phyloP scores from a whole-genome alignment of 2,797 vertebrate species.

The Peromyscus melanophrys region DNA sequence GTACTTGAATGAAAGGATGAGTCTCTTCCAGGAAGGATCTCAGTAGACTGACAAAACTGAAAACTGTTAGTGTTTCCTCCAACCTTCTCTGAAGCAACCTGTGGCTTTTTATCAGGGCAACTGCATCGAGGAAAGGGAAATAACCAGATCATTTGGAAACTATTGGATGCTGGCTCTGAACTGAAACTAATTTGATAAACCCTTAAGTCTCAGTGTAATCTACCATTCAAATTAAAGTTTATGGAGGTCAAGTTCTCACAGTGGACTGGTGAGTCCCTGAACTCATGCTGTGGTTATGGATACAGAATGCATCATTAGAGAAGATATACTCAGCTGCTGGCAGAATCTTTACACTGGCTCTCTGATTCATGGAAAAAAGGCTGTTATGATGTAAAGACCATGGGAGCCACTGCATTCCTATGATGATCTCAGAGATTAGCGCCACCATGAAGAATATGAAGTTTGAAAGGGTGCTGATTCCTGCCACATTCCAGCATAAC shows the following conservation, averaged over 20 bases:
- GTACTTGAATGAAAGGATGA: neutral
- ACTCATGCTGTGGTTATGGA: neutral
- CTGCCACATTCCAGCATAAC: neutral
- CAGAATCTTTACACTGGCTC: neutral
- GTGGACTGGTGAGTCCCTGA: neutral
- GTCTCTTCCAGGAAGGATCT: neutral
- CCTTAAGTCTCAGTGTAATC: neutral
- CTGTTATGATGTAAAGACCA: neutral
- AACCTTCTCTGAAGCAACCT: neutral
- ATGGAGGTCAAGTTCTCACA: constrained; percentile 42
- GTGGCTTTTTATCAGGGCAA: neutral
- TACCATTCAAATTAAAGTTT: constrained; percentile 28
- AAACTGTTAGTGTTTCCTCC: neutral
- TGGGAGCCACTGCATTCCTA: neutral
- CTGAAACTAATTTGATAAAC: constrained; percentile 43
- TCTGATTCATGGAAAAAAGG: neutral
- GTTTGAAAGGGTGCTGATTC: neutral
- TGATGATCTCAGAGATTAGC: constrained; percentile 12
- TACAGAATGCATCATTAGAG: neutral
- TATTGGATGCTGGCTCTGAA: neutral
- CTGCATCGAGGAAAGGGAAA: neutral
- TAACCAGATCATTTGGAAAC: neutral
- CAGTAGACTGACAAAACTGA: neutral
- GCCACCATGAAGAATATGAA: neutral
- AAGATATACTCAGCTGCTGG: neutral